Percentiles rank a stretch among this genome's conserved stretches.
Conservation (phyloP, 2,888 invertebrate genomes). For the Troides helena region DNA sequence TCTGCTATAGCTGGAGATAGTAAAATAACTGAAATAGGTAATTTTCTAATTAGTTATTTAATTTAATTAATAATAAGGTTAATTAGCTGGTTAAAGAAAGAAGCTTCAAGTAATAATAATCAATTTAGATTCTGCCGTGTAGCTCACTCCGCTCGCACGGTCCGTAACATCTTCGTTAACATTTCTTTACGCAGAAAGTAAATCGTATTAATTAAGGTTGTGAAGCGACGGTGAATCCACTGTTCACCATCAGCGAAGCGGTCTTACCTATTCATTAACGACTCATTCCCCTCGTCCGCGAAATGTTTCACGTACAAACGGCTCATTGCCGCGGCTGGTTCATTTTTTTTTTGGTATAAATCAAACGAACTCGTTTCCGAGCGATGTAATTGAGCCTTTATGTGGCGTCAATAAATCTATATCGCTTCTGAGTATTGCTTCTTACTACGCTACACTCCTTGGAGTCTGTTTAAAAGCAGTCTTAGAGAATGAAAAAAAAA, state of each 20-base stretch:
- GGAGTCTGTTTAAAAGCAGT: no score
- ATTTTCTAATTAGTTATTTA: no score
- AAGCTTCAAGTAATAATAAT: no score
- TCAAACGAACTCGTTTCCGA: background rate
- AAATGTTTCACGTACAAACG: slow-evolving; percentile 7
- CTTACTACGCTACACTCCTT: background rate
- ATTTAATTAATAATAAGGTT: no score
- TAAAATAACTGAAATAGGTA: no score
- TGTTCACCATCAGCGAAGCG: slow-evolving; percentile 7
- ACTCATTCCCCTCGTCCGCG: slow-evolving; percentile 11
- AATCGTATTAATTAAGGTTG: background rate
- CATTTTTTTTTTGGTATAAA: slow-evolving; percentile 2
- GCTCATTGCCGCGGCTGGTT: slow-evolving; percentile 2
- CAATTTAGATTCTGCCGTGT: no score
- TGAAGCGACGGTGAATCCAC: background rate
- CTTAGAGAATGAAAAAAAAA: no score
- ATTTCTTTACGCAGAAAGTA: slow-evolving; percentile 3
- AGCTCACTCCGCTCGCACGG: no score
- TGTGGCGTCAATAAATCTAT: slow-evolving; percentile 12
- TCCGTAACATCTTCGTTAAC: slow-evolving; percentile 4
- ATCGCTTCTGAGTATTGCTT: slow-evolving; percentile 9
- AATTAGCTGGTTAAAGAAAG: no score
- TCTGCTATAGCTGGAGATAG: no score
- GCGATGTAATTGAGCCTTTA: slow-evolving; percentile 14
- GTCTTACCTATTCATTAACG: slow-evolving; percentile 20